These are phyloP conservation scores for Amiota mariae DNA, from an alignment of 2,888 invertebrate species.

Conservation along the genomic window DNA sequence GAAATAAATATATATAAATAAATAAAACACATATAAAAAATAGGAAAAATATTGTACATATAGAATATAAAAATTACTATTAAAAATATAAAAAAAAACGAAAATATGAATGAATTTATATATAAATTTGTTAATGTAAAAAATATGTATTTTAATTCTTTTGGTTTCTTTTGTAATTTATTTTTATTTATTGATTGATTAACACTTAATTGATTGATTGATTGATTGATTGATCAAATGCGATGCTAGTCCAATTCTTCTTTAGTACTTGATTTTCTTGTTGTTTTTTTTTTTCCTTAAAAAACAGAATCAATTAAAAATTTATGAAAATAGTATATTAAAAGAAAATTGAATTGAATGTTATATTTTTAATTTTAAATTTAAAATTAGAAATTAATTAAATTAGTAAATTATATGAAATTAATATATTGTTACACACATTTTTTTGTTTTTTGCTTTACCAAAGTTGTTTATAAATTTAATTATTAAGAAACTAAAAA, in stretches of 20 bases:
- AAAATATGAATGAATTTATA: constrained; percentile 11
- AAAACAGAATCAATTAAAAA: too few relatives aligned
- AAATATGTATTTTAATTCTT: not conserved
- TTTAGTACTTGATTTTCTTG: not conserved
- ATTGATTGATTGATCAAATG: not conserved
- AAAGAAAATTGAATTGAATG: not conserved
- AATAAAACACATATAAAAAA: not conserved
- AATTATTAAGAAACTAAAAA: constrained; percentile 10
- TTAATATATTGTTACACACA: not conserved
- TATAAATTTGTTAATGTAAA: not conserved
- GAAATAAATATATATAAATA: not conserved
- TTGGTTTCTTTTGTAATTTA: not conserved
- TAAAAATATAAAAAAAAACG: not conserved
- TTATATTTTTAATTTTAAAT: not conserved
- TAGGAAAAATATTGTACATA: not conserved
- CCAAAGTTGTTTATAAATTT: not conserved
- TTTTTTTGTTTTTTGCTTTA: not conserved
- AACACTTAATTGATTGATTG: not conserved
- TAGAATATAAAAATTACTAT: too few relatives aligned
- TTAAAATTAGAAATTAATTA: not conserved
- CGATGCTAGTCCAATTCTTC: constrained; percentile 20
- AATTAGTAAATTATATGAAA: not conserved
- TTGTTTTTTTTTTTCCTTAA: too few relatives aligned
- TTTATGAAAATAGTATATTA: not conserved
- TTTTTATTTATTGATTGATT: not conserved